phyloP scores from a whole-genome alignment of 2,113 vertebrate species.

The Dasyprocta punctata region DNA sequence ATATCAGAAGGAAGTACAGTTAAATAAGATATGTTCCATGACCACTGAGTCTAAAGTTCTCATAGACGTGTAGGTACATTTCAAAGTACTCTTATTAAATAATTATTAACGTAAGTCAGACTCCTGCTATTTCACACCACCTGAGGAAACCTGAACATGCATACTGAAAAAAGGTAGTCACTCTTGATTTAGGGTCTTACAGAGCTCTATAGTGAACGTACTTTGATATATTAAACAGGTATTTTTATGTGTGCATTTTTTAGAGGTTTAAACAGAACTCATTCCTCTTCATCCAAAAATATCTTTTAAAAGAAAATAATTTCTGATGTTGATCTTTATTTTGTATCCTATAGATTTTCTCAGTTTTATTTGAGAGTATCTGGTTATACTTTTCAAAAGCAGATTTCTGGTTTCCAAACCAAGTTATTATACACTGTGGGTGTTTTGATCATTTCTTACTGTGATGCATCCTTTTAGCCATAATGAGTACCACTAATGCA shows the following conservation, averaged over 20 bases:
- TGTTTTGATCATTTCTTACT: conserved; percentile 58
- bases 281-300: conserved; percentile 56
- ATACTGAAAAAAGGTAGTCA: background rate
- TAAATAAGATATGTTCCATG: background rate
- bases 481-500: conserved; percentile 53
- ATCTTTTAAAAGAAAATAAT: conserved; percentile 49
- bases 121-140: conserved; percentile 30
- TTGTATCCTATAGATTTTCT: background rate
- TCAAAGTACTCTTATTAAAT: conserved; percentile 21
- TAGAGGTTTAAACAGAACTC: background rate
- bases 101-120: conserved; percentile 30
- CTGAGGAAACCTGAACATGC: background rate
- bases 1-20: background rate
- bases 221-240: conserved; percentile 51
- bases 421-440: background rate
- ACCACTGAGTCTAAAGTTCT: background rate
- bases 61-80: background rate
- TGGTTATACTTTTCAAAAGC: conserved; percentile 60
- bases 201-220: background rate
- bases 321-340: conserved; percentile 60
- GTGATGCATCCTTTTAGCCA: conserved; percentile 37
- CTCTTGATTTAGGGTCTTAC: background rate
- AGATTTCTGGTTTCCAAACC: conserved; percentile 1
- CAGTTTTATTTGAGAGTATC: conserved; percentile 60
- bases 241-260: conserved; percentile 42